Evolutionary conservation across 2,113 vertebrate genomes (phyloP), one percentile per base, ranked within the genome.

Genomic region (Centropus unirufus): DNA sequence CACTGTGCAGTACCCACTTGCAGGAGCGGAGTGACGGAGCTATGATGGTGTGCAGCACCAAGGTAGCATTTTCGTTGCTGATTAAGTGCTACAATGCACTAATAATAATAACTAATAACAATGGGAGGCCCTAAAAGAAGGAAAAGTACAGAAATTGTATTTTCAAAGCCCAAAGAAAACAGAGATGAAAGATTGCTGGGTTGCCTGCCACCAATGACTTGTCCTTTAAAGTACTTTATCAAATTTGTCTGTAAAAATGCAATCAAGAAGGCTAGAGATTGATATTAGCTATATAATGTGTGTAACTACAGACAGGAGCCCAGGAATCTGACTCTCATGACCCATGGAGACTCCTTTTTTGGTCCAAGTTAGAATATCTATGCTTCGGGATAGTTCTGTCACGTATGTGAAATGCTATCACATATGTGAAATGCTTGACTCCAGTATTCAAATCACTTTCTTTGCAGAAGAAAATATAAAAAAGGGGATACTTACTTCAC

Each of bases 1-100:
- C 59, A 57, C n/a, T 0, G 1, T 1, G 3, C 8, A 51, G 39
- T 21, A 77, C 6, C 59, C 63, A 26, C 36, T 57, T 12, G 55
- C 12, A 8, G 0, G 54, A 69, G 21, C 9, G 62, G 40, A 67
- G 30, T 3, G 79, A 24, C 63, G 57, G 73, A 54, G 57, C 63
- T 80, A 0, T 5, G 54, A 32, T 57, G 40, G 52, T 61, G 39
- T 24, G 9, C 9, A 58, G 74, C 42, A 47, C 42, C 27, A 40
- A 64, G 40, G 70, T 5, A 44, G 44, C 51, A 27, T 17, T 77
- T 69, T 46, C 63, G 5, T 6, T 66, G 20, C 52, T 49, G 36
- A 39, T 72, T 44, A 52, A 76, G 52, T 39, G 63, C 40, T 86
- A 39, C 36, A 10, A 3, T 42, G 62, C 54, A 62, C 39, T 36